Evolutionary conservation across 2,797 vertebrate genomes (phyloP), one percentile per base, ranked within the genome.

Genomic region (Manis pentadactyla): DNA sequence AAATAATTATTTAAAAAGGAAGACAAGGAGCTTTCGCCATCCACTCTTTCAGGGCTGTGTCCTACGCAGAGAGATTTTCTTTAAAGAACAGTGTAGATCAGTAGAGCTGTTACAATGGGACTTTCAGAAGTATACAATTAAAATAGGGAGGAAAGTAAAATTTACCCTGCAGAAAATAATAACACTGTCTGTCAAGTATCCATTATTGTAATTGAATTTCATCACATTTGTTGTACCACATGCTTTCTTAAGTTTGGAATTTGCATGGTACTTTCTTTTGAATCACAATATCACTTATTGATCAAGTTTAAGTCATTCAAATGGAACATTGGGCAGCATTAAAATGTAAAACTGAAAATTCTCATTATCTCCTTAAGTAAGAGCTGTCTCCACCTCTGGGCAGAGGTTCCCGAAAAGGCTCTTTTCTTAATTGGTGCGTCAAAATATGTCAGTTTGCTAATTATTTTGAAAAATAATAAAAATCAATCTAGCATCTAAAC

Each of bases 1-100:
- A 51, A 68, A 95, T 71, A 83, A 69, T 74, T 53, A 77, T 93
- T 93, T 94, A 61, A 86, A 88, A 82, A 71, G 18, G 53, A 90
- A 86, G 46, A 42, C 27, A 84, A 77, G 75, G 51, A 34, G 9
- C 42, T 79, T 15, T 87, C 42, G 46, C 25, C 87, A 7, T 92
- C n/a, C 5, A 37, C 9, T 53, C 27, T 59, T 94, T 2, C 53
- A 64, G 5, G 25, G 5, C 53, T 87, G 23, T 49, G 63, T 46
- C 6, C n/a, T 94, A 74, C 19, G 79, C 37, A 79, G 68, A 55
- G 85, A 31, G 77, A 87, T 49, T 82, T 14, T 74, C 37, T 89
- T 86, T 87, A 77, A 91, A 79, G 57, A 82, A 61, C 42, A 42
- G 27, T 61, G 29, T 84, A 87, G 49, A 46, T 90, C 74, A 96